Evolutionary conservation across 2,113 vertebrate species (phyloP), one percentile per base, ranked within the genome.

Genomic region (Mystacornis crossleyi): DNA sequence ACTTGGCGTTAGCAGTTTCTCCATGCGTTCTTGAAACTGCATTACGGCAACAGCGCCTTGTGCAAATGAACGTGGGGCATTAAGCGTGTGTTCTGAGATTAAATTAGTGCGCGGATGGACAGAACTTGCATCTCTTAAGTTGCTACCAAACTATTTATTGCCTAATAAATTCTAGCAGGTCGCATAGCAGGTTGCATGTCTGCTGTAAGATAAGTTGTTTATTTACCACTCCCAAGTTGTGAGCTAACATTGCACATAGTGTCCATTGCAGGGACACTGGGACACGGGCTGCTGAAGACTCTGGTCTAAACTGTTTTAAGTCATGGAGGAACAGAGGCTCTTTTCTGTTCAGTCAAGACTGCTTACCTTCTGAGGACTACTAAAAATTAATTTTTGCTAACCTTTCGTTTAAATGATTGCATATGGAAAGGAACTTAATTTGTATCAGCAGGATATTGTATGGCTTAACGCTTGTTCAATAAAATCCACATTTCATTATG

Each of bases 1-100:
- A 3, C 81, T 95, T 80, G 4, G 3, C 33, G 57, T 93, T 94
- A 58, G 71, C 92, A 95, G 91, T 95, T 97, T 96, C 75, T 95
- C 81, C 45, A 88, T 57, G 36, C 19, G 3, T 96, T 96, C 91
- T 65, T 95, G 90, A 94, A 88, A 70, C 88, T 48, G 70, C 62
- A 26, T 96, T 93, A 94, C 3, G 1, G 89, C 91, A 95, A 11
- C 72, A 73, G 51, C 2, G 3, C 80, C 81, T 95, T 94, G 40
- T 51, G 66, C 91, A 83, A 43, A 89, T 1, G 23, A 31, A 12
- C 20, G 34, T 2, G 1, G 47, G 78, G 74, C 77, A 58, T 38
- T 54, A 42, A 70, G 67, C 1, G 1, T 74, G 18, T 62, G 43
- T 65, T 78, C 43, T 2, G 54, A 62, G 75, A 60, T 67, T 21